Base-by-base conservation (phyloP, 2,113 vertebrate species). In the Pavo muticus region DNA sequence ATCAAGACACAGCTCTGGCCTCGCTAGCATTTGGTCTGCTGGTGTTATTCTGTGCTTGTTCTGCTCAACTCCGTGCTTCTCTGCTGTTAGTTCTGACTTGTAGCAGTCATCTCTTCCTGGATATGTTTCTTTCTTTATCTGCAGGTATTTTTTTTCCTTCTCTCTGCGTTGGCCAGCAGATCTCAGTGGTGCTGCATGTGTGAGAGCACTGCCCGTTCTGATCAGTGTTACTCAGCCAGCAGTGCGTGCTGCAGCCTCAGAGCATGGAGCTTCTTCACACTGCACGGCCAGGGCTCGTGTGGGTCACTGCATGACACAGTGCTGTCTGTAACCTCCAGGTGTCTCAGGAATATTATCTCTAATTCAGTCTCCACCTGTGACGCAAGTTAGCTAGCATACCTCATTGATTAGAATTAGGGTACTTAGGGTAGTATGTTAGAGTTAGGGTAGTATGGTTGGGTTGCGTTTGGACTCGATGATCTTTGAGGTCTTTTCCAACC, bases 211-310 rank as follows among this genome's bases (percentile, higher is more conserved):
- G 82, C 76, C 85, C 68, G 32, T 30, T 84, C 39, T 14, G 0
- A 45, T 90, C 76, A 63, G 45, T 0, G 9, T 24, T 50, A 21
- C 17, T 40, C 42, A 18, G 61, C 39, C 54, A 39, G 67, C 44
- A 30, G 79, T 5, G 30, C 19, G 1, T 12, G 60, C 76, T 78
- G n/a, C 45, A 20, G 40, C 88, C 68, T 63, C 3, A 2, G 25
- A 0, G 3, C 42, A 2, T 1, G 0, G 40, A 21, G 63, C 48
- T 72, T 3, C n/a, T 8, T 2, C 5, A 2, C 29, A 18, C 6
- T 37, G 69, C 2, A 4, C 27, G 61, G 84, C 84, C 32, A 30
- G 14, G 29, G 37, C 32, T 47, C 17, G 11, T 39, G 42, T 19
- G 20, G 37, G 70, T 86, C 88, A 12, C 35, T 4, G 11, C 5